Conservation (phyloP, 2,888 invertebrate species). For the Sipha maydis region DNA sequence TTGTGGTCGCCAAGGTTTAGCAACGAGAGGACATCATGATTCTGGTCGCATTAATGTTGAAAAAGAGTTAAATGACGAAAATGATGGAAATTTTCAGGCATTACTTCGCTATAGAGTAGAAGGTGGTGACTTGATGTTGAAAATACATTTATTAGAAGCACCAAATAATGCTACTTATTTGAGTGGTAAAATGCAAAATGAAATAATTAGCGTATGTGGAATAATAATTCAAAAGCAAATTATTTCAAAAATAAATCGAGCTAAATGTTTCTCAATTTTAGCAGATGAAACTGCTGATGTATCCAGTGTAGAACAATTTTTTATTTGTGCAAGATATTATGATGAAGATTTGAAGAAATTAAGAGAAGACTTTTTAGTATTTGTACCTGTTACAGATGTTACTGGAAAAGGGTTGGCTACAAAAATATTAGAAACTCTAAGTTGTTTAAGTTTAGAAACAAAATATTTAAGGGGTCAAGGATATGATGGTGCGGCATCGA, state of each 20-base stretch:
- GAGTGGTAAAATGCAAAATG: conserved; percentile 64
- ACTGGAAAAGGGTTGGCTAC: conserved; percentile 40
- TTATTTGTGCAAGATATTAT: conserved; percentile 37
- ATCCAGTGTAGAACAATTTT: conserved; percentile 62
- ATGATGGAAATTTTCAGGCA: conserved; percentile 65
- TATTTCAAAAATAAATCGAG: conserved; percentile 57
- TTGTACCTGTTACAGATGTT: conserved; percentile 26
- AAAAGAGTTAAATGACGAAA: conserved; percentile 44
- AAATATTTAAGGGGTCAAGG: conserved; percentile 53
- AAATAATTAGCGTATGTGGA: conserved; percentile 63
- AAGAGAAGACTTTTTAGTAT: conserved; percentile 39
- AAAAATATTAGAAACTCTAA: conserved; percentile 30
- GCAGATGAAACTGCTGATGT: no score
- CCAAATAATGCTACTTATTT: conserved; percentile 64
- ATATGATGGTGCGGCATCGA: conserved; percentile 7
- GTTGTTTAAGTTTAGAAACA: conserved; percentile 56
- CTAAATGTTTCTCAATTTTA: conserved; percentile 63
- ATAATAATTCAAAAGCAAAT: conserved; percentile 61
- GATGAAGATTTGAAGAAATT: conserved; percentile 38
- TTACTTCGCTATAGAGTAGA: conserved; percentile 64
- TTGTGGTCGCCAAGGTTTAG: no score
- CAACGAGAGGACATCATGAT: conserved; percentile 65
- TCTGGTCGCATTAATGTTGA: neutral
- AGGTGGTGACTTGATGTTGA: conserved; percentile 64
- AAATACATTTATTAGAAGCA: conserved; percentile 62